Evolutionary conservation across 2,113 vertebrate genomes (phyloP).

Genomic region (Neogobius melanostomus): DNA sequence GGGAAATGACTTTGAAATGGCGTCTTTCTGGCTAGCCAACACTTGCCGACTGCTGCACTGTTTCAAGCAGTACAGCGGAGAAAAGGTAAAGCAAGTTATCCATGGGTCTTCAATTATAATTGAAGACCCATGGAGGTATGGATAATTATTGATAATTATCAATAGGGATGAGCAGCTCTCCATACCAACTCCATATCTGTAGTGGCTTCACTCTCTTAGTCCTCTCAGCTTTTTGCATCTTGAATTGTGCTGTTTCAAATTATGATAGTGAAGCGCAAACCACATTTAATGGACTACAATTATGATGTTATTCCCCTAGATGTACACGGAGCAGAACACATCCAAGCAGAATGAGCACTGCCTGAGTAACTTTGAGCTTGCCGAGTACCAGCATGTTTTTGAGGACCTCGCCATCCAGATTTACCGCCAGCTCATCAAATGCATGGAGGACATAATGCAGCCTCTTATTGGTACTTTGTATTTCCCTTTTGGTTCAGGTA

Average conservation of each 20-base stretch:
- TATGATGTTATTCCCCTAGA: conserved; percentile 36
- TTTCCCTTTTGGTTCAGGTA: background rate
- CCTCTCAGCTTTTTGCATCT: no score
- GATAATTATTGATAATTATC: no score
- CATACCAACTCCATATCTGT: no score
- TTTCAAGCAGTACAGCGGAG: conserved; percentile 95
- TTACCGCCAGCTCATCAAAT: conserved; percentile 92
- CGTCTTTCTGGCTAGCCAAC: conserved; percentile 97
- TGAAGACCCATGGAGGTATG: no score
- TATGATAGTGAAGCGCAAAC: no score
- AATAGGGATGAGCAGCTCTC: no score
- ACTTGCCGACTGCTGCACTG: conserved; percentile 91
- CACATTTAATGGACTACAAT: no score
- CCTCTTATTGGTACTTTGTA: conserved; percentile 87
- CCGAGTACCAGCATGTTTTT: conserved; percentile 92
- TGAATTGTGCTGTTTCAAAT: no score
- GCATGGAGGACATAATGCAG: conserved; percentile 87
- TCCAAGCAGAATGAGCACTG: conserved; percentile 92
- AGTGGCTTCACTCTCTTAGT: no score
- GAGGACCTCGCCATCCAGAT: conserved; percentile 93
- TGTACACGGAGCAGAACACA: conserved; percentile 87
- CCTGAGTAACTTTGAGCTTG: conserved; percentile 93
- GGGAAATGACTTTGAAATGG: conserved; percentile 88
- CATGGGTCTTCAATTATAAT: background rate
- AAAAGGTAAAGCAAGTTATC: conserved; percentile 77